phyloP scores from a whole-genome alignment of 2,113 vertebrate species.

The Gymnogyps californianus region DNA sequence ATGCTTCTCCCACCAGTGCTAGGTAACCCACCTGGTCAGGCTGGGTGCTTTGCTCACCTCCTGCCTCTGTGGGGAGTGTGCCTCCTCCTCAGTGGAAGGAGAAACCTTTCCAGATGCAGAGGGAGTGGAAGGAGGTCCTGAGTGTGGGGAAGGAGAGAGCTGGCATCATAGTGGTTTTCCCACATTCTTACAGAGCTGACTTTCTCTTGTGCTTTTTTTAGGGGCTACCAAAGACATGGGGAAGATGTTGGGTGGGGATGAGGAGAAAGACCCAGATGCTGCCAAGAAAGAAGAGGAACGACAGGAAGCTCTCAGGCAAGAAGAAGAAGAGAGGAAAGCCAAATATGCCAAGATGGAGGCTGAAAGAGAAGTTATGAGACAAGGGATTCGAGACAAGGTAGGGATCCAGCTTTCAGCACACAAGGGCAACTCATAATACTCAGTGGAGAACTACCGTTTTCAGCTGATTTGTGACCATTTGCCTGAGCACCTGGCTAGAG shows the following conservation, averaged over 20 bases:
- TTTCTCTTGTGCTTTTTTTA: slow-evolving; percentile 41
- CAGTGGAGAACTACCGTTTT: neutral
- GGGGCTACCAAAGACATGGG: slow-evolving; percentile 90
- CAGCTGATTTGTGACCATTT: neutral
- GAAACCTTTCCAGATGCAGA: neutral
- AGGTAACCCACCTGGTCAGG: neutral
- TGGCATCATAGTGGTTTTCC: neutral
- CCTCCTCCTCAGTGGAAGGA: neutral
- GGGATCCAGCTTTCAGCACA: neutral
- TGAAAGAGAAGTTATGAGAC: slow-evolving; percentile 88
- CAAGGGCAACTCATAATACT: neutral
- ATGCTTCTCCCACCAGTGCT: neutral
- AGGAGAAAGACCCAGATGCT: slow-evolving; percentile 87
- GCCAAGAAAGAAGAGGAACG: slow-evolving; percentile 91
- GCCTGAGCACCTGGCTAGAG: neutral
- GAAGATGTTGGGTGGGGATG: slow-evolving; percentile 85
- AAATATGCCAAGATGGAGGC: slow-evolving; percentile 92
- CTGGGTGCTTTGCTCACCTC: neutral
- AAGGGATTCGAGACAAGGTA: slow-evolving; percentile 94
- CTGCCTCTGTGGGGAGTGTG: neutral
- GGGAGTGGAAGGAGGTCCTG: neutral
- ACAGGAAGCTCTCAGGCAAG: slow-evolving; percentile 88
- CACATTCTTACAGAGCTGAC: neutral
- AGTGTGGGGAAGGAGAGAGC: neutral
- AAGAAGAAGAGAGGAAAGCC: slow-evolving; percentile 91